phyloP scores from a whole-genome alignment of 2,888 invertebrate genomes.

The Hanleya hanleyi region DNA sequence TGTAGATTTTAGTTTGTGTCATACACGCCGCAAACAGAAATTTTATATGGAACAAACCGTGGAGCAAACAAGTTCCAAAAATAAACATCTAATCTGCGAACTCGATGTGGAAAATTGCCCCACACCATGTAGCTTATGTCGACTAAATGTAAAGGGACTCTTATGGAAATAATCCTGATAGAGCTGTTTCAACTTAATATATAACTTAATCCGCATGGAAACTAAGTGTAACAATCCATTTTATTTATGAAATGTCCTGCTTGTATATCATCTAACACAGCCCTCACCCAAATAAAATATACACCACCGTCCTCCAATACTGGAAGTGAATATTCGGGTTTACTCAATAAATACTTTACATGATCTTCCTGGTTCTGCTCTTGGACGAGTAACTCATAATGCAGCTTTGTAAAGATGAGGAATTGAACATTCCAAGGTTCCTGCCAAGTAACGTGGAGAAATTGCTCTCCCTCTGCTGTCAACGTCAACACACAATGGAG shows the following conservation, averaged over 20 bases:
- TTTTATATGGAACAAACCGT: too few relatives aligned
- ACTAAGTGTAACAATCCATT: background rate
- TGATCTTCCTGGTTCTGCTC: conserved; percentile 32
- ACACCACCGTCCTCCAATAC: conserved; percentile 2
- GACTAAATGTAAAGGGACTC: too few relatives aligned
- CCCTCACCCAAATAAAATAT: conserved; percentile 28
- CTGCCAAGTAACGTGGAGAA: conserved; percentile 47
- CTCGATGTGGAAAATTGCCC: too few relatives aligned
- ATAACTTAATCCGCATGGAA: background rate
- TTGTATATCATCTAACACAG: conserved; percentile 11
- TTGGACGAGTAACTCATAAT: conserved; percentile 59
- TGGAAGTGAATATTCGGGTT: conserved; percentile 22
- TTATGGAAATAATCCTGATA: too few relatives aligned
- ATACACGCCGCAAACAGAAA: too few relatives aligned
- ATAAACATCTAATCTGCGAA: too few relatives aligned
- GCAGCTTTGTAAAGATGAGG: conserved; percentile 32
- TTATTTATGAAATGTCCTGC: background rate
- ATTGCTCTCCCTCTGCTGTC: background rate
- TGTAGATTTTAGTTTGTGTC: too few relatives aligned
- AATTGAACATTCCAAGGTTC: conserved; percentile 58
- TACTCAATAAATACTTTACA: conserved; percentile 35
- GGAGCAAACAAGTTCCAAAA: too few relatives aligned
- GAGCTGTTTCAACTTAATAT: background rate
- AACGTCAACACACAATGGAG: conserved; percentile 27
- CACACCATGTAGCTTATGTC: too few relatives aligned